Percentiles rank a stretch among this genome's conserved stretches.
Conservation (phyloP, 2,113 vertebrate genomes). For the Austrofundulus limnaeus region DNA sequence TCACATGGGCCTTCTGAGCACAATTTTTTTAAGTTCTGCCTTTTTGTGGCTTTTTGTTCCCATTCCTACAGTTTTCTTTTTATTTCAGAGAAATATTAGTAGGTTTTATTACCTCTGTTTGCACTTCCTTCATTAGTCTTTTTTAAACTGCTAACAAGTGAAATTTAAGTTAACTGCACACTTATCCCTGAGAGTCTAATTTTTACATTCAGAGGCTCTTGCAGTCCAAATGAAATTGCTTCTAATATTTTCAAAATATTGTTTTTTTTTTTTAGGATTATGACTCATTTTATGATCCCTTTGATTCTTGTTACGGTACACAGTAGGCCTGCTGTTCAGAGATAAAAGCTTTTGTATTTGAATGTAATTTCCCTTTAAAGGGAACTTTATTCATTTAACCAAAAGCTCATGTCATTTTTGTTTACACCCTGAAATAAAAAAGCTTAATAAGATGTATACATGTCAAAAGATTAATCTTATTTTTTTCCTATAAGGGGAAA, state of each 20-base stretch:
- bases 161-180: constrained; percentile 32
- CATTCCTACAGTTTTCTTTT: constrained; percentile 27
- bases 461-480: constrained; percentile 23
- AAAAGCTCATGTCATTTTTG: background rate
- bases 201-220: constrained; percentile 1
- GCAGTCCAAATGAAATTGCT: constrained; percentile 3
- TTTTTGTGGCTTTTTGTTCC: constrained; percentile 39
- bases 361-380: constrained; percentile 21
- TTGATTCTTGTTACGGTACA: background rate
- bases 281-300: background rate
- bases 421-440: background rate
- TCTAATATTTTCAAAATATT: background rate
- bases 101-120: constrained; percentile 50
- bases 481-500: background rate
- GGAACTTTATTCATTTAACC: background rate
- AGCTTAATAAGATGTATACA: constrained; percentile 31
- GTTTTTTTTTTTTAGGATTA: background rate
- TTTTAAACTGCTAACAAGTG: constrained; percentile 31
- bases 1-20: constrained; percentile 22
- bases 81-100: constrained; percentile 58
- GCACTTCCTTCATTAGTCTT: constrained; percentile 46
- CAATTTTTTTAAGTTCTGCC: constrained; percentile 29
- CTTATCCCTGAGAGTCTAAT: background rate
- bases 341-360: background rate
- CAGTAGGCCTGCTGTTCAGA: background rate